These are phyloP conservation scores for Melanerpes aurifrons DNA, from an alignment of 2,113 vertebrate genomes.

Conservation along the genomic window DNA sequence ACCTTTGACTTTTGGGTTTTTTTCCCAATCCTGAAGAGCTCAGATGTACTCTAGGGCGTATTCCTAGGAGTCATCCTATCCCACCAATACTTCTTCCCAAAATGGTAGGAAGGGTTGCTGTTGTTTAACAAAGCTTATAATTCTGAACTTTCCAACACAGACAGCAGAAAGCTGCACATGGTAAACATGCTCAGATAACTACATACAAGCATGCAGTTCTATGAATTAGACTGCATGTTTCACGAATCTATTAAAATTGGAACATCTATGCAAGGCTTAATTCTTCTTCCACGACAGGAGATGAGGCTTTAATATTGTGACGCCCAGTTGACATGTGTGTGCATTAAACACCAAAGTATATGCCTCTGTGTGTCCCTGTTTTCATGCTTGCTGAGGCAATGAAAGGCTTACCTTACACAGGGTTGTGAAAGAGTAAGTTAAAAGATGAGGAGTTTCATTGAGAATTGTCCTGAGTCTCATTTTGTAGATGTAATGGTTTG, in stretches of 20 bases:
- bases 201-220: background rate
- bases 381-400: background rate
- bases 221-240: background rate
- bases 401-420: background rate
- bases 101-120: background rate
- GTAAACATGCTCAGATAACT: background rate
- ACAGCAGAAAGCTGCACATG: background rate
- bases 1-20: background rate
- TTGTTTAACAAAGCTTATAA: background rate
- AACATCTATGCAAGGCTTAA: background rate
- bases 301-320: background rate
- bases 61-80: background rate
- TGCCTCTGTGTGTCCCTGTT: background rate
- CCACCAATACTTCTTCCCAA: background rate
- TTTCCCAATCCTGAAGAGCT: background rate
- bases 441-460: background rate
- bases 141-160: background rate
- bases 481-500: background rate
- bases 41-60: background rate
- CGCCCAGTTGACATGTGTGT: background rate
- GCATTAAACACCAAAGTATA: rapidly evolving
- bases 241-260: background rate
- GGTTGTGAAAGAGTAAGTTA: background rate
- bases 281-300: background rate
- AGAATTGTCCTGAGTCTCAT: background rate